A percentile compares a stretch with the other conserved stretches of the same genome.
These are phyloP conservation scores for Myotis yumanensis DNA, from an alignment of 2,113 vertebrate species.

Conservation along the genomic window DNA sequence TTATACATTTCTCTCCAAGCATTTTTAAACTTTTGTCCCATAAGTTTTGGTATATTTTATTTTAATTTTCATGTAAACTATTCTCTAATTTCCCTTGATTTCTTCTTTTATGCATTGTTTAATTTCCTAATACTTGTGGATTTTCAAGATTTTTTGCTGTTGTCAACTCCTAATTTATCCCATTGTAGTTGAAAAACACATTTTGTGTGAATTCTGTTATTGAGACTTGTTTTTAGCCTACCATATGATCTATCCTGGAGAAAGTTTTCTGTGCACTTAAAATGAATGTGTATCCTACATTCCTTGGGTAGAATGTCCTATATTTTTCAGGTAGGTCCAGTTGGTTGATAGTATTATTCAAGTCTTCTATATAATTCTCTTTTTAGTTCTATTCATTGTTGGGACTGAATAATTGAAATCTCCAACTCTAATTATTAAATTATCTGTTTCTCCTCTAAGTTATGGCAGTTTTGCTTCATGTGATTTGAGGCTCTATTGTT, in stretches of 20 bases:
- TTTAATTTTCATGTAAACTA: not conserved
- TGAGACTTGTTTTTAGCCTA: not conserved
- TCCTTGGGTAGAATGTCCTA: not conserved
- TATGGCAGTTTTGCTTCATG: no score
- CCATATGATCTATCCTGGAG: not conserved
- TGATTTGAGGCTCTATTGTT: no score
- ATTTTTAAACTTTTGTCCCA: not conserved
- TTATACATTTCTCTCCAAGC: not conserved
- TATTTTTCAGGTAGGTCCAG: not conserved
- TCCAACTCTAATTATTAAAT: not conserved
- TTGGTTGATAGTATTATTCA: not conserved
- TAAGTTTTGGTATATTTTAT: not conserved
- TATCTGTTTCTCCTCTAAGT: not conserved
- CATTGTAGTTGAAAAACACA: not conserved
- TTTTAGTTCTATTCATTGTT: not conserved
- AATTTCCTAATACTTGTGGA: not conserved
- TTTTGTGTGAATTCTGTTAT: not conserved
- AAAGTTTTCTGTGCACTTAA: not conserved
- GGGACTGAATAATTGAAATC: not conserved
- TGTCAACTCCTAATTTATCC: not conserved
- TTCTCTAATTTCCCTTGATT: conserved; percentile 8
- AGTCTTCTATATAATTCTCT: not conserved
- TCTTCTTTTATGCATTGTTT: not conserved
- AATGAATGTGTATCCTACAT: no score
- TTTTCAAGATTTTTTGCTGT: not conserved